These are phyloP conservation scores for Neuroterus valhalla DNA, from an alignment of 1,140 invertebrate genomes.

Conservation along the genomic window DNA sequence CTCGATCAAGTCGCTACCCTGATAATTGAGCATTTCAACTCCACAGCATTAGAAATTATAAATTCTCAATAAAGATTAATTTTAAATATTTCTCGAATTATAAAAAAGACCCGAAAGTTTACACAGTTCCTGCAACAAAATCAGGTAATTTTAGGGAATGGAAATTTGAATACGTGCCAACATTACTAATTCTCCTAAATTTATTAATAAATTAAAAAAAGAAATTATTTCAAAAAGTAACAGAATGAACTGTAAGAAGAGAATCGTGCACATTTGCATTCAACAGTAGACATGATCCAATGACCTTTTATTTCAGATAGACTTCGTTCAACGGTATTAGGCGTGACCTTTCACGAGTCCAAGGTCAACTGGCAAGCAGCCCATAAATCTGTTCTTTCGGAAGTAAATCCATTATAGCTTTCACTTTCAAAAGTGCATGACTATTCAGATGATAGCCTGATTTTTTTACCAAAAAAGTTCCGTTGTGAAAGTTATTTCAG, in stretches of 20 bases:
- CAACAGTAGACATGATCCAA: slow-evolving; percentile 9
- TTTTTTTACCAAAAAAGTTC: neutral
- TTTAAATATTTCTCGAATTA: no score
- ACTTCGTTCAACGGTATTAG: slow-evolving; percentile 29
- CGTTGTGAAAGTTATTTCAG: neutral
- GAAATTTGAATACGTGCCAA: no score
- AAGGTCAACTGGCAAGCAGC: slow-evolving; percentile 43
- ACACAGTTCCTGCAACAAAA: no score
- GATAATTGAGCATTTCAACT: no score
- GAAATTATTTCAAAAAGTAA: neutral
- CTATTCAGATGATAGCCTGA: neutral
- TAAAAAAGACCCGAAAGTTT: no score
- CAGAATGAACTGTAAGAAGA: neutral
- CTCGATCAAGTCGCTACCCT: no score
- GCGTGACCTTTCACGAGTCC: slow-evolving; percentile 40
- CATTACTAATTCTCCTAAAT: no score
- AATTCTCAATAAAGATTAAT: no score
- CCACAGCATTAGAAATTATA: no score
- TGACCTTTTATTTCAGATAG: slow-evolving; percentile 18
- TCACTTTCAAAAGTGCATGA: slow-evolving; percentile 43
- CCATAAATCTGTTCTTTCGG: slow-evolving; percentile 41
- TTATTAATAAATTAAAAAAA: no score
- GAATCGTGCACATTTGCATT: slow-evolving; percentile 28
- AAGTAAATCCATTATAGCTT: slow-evolving; percentile 35
- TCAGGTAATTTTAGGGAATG: no score